Conservation (phyloP, 2,113 vertebrate species). For the Apus apus region DNA sequence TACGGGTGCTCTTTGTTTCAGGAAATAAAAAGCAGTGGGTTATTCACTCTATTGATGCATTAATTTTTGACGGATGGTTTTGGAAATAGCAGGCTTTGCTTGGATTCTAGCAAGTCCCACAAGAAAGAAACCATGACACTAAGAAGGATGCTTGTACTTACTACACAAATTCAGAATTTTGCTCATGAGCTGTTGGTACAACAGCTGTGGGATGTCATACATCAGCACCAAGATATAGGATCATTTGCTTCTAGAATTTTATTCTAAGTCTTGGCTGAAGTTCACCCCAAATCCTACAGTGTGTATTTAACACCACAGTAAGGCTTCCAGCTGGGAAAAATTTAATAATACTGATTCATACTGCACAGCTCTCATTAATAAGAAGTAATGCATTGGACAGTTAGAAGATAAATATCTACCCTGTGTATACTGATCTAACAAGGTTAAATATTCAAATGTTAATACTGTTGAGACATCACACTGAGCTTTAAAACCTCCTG, state of each 20-base stretch:
- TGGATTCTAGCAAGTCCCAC: neutral
- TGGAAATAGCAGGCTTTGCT: conserved; percentile 20
- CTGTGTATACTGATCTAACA: neutral
- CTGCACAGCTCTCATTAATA: neutral
- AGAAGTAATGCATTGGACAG: neutral
- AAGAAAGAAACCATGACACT: neutral
- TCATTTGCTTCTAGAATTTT: neutral
- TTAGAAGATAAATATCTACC: neutral
- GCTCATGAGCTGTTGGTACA: neutral
- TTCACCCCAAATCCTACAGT: neutral
- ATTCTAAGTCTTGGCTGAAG: neutral
- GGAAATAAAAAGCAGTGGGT: conserved; percentile 8
- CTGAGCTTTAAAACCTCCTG: neutral
- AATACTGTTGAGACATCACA: neutral
- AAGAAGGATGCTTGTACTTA: neutral
- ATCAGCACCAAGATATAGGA: neutral
- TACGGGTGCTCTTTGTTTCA: conserved; percentile 49
- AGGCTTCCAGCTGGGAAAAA: neutral
- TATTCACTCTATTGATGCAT: conserved; percentile 15
- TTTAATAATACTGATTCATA: neutral
- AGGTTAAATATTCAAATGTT: neutral
- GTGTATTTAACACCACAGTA: neutral
- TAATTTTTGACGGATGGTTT: conserved; percentile 12
- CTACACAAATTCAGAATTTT: neutral
- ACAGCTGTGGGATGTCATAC: neutral